A percentile compares a stretch with the other conserved stretches of the same genome.
phyloP scores from a whole-genome alignment of 2,888 invertebrate species.

The Digitonthophagus gazella region DNA sequence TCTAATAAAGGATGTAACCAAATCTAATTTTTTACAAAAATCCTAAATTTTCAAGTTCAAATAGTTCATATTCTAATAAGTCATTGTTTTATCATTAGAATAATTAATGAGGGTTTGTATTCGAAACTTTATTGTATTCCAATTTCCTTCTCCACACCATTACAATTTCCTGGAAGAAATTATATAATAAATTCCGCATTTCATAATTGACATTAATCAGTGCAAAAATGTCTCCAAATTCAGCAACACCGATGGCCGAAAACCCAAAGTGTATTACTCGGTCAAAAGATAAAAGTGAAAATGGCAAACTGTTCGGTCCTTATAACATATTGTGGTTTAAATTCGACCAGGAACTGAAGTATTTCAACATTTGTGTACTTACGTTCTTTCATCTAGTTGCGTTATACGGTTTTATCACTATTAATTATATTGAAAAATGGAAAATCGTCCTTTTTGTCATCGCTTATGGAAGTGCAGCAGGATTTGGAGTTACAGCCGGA shows the following conservation, averaged over 20 bases:
- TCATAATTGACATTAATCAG: too few relatives aligned
- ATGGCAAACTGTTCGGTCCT: not conserved
- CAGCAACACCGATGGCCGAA: not conserved
- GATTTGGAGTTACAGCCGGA: slow-evolving; percentile 12
- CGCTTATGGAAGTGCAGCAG: not conserved
- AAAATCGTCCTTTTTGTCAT: not conserved
- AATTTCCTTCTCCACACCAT: too few relatives aligned
- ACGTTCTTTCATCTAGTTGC: not conserved
- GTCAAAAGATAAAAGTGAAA: not conserved
- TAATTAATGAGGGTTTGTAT: too few relatives aligned
- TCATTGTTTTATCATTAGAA: too few relatives aligned
- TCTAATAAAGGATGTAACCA: too few relatives aligned
- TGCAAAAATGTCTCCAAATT: not conserved
- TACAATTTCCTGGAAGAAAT: too few relatives aligned
- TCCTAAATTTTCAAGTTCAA: too few relatives aligned
- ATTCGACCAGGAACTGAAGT: not conserved
- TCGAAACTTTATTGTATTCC: too few relatives aligned
- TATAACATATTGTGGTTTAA: not conserved
- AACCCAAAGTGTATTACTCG: not conserved
- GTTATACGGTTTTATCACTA: not conserved
- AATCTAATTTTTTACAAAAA: too few relatives aligned
- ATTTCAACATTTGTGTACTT: not conserved
- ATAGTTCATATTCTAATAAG: too few relatives aligned
- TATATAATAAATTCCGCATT: too few relatives aligned
- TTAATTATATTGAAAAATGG: not conserved